Evolutionary conservation across 1,140 invertebrate species (phyloP).

Genomic region (Cardiocondyla obscurior): DNA sequence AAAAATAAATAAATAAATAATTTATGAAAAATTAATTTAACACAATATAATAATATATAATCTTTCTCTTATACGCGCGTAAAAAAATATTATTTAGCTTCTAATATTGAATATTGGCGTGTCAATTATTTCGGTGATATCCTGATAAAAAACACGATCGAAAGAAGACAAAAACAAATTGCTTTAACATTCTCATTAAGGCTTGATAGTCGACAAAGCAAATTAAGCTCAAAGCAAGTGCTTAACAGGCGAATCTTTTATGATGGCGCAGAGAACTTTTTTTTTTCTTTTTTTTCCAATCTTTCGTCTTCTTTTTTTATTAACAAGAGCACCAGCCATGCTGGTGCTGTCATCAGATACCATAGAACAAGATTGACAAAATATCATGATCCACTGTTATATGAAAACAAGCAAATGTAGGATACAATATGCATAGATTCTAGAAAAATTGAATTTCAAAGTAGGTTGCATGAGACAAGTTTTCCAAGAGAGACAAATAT

Average conservation of each 20-base stretch:
- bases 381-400: slow-evolving; percentile 13
- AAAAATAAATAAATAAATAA: neutral
- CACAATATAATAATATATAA: too few species aligned
- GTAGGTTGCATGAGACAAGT: slow-evolving; percentile 37
- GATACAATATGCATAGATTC: slow-evolving; percentile 29
- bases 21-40: too few species aligned
- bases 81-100: neutral
- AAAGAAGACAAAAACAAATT: slow-evolving; percentile 8
- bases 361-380: slow-evolving; percentile 3
- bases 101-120: neutral
- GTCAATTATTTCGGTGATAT: neutral
- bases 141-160: neutral
- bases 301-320: neutral
- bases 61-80: too few species aligned
- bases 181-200: slow-evolving; percentile 13
- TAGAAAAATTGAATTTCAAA: slow-evolving; percentile 45
- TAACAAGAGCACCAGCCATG: neutral
- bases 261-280: neutral
- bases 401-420: slow-evolving; percentile 38
- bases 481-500: slow-evolving; percentile 20
- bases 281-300: neutral
- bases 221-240: slow-evolving; percentile 31
- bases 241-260: slow-evolving; percentile 5
- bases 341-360: neutral
- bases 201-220: neutral